phyloP scores from a whole-genome alignment of 2,888 invertebrate genomes.

The Caenorhabditis imperialis region DNA sequence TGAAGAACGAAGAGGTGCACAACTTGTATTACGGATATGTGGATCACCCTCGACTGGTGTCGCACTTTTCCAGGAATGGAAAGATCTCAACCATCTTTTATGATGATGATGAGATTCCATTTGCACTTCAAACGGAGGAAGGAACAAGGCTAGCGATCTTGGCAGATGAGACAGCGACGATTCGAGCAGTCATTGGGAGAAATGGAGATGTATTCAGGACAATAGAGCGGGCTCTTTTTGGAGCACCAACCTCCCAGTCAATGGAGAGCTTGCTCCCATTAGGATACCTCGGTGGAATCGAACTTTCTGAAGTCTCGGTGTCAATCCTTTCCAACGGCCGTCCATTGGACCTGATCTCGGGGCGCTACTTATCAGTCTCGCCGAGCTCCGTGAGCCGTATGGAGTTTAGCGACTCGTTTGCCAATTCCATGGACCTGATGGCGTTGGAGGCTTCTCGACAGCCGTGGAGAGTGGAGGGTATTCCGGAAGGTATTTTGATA shows the following conservation, averaged over 20 bases:
- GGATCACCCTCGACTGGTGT: slow-evolving; percentile 27
- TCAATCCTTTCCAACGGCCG: slow-evolving; percentile 49
- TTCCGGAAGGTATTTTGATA: slow-evolving; percentile 50
- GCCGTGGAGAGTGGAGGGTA: slow-evolving; percentile 28
- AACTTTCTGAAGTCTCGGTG: slow-evolving; percentile 50
- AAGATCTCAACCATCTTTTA: slow-evolving; percentile 55
- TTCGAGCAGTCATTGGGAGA: slow-evolving; percentile 36
- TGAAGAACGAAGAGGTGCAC: slow-evolving; percentile 15
- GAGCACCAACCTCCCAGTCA: slow-evolving; percentile 17
- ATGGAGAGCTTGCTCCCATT: slow-evolving; percentile 42
- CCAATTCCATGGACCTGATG: slow-evolving; percentile 37
- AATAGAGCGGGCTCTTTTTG: slow-evolving; percentile 36
- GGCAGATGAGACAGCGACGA: slow-evolving; percentile 37
- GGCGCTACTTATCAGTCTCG: slow-evolving; percentile 57
- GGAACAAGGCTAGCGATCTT: slow-evolving; percentile 46
- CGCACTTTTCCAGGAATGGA: slow-evolving; percentile 55
- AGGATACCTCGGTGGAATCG: slow-evolving; percentile 58
- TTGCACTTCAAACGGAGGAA: slow-evolving; percentile 44
- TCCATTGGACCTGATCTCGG: slow-evolving; percentile 53
- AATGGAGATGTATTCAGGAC: slow-evolving; percentile 26
- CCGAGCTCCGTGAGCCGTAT: slow-evolving; percentile 25
- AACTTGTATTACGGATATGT: slow-evolving; percentile 56
- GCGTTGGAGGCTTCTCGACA: slow-evolving; percentile 36
- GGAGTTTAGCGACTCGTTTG: slow-evolving; percentile 23
- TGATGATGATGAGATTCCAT: slow-evolving; percentile 46